phyloP scores from a whole-genome alignment of 2,797 vertebrate species.

The Lophius americanus region DNA sequence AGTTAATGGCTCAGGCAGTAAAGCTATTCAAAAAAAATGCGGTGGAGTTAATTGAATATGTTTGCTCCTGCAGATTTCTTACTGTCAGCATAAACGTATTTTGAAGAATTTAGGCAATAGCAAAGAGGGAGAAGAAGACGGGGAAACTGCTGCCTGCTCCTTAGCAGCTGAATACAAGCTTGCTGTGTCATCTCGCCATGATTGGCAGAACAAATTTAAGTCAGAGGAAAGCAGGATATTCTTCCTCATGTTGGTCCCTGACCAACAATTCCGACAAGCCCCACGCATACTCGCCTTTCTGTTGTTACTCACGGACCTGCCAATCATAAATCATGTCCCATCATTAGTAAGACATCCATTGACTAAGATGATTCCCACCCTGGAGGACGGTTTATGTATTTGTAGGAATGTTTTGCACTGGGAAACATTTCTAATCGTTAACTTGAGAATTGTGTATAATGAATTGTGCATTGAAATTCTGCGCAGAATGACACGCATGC shows the following conservation, averaged over 20 bases:
- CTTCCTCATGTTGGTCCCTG: neutral
- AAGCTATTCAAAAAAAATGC: constrained; percentile 25
- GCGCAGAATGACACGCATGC: constrained; percentile 5
- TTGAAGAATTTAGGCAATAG: constrained; percentile 37
- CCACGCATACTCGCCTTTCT: neutral
- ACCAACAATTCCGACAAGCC: neutral
- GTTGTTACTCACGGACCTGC: constrained; percentile 12
- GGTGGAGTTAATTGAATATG: constrained; percentile 62
- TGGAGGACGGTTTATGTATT: constrained; percentile 6
- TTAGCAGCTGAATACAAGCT: constrained; percentile 5
- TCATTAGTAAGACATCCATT: constrained; percentile 34
- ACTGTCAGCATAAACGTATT: constrained; percentile 57
- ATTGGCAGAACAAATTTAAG: constrained; percentile 24
- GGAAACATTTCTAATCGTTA: constrained; percentile 27
- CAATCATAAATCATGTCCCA: constrained; percentile 28
- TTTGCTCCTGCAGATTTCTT: constrained; percentile 52
- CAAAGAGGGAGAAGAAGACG: neutral
- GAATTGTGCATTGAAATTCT: constrained; percentile 28
- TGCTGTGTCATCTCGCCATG: neutral
- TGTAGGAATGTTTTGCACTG: constrained; percentile 32
- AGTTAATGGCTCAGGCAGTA: constrained; percentile 62
- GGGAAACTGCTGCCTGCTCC: constrained; percentile 7
- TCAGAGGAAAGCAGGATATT: constrained; percentile 10
- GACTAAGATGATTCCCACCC: constrained; percentile 12
- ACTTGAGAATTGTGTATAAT: constrained; percentile 31